These are phyloP conservation scores for Sarcophaga variegata DNA, from an alignment of 2,888 invertebrate genomes.

Conservation along the genomic window DNA sequence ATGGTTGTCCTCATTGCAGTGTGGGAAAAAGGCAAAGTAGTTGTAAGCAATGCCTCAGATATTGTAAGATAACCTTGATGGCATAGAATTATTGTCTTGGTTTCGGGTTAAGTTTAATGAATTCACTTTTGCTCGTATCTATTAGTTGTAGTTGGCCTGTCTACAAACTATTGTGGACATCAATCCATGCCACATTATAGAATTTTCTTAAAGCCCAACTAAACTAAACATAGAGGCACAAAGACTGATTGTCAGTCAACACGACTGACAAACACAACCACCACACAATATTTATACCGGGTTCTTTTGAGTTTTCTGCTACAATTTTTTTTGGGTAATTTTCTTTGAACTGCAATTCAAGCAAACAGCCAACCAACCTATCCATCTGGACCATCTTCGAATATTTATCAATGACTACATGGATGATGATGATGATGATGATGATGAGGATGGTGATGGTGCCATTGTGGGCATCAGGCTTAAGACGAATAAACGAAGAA, in stretches of 20 bases:
- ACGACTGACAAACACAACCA: background rate
- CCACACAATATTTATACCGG: background rate
- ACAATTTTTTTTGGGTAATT: slow-evolving; percentile 26
- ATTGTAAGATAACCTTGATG: too few species aligned
- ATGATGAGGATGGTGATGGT: slow-evolving; percentile 28
- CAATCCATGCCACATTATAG: slow-evolving; percentile 19
- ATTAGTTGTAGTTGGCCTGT: slow-evolving; percentile 35
- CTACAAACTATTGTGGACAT: slow-evolving; percentile 41
- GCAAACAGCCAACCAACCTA: slow-evolving; percentile 37
- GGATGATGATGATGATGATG: background rate
- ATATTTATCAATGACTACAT: slow-evolving; percentile 60
- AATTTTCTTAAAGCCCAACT: slow-evolving; percentile 18
- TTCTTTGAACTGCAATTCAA: slow-evolving; percentile 39
- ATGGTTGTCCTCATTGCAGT: too few species aligned
- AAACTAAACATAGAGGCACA: slow-evolving; percentile 17
- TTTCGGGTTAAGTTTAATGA: too few species aligned
- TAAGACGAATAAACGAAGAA: background rate
- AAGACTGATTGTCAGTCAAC: background rate
- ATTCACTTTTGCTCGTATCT: background rate
- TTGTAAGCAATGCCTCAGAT: too few species aligned
- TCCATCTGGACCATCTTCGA: slow-evolving; percentile 45
- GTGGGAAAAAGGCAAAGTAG: too few species aligned
- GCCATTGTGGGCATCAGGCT: background rate
- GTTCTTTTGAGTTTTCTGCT: slow-evolving; percentile 22
- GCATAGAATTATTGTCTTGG: too few species aligned